Base-by-base conservation (phyloP, 2,797 vertebrate genomes). In the Synaphobranchus kaupii region DNA sequence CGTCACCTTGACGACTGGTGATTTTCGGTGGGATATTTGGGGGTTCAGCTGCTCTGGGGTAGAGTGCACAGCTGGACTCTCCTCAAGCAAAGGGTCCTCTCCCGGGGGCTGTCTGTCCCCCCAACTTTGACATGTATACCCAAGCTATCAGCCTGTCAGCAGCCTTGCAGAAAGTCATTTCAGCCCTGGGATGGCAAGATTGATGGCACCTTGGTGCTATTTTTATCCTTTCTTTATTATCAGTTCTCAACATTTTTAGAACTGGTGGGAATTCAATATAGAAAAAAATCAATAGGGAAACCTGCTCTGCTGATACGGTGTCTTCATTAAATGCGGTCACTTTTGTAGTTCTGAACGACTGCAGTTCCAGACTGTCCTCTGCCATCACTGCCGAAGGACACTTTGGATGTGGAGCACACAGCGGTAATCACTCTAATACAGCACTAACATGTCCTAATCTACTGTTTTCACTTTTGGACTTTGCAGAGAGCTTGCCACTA, bases 131-230 rank as follows among this genome's bases (percentile, higher is more conserved):
- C 28, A 56, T 15, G 2, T 25, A 4, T 47, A 63, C n/a, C 31
- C 34, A 31, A 60, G 54, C 22, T 80, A 56, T 81, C 85, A 86
- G 20, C 68, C 56, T 83, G 86, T 83, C 58, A 83, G n/a, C 28
- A 83, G 54, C 50, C 6, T 34, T 54, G 22, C 48, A 12, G 80
- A 66, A n/a, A 83, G 80, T 44, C 22, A 39, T 68, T 83, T 68
- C 63, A 68, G n/a, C 58, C n/a, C 20, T 25, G 48, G 13, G 8
- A 54, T 56, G 1, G 48, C 10, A 25, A 7, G 34, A 25, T 10
- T 73, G 68, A 83, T 83, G 78, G 63, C 58, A 56, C 20, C 54
- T 82, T 83, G 60, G 58, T 68, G 15, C 1, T 39, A 7, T 44
- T 44, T 39, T 39, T 1, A 39, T 39, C 39, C 8, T 39, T 44